phyloP scores from a whole-genome alignment of 2,888 invertebrate species.

The Bellardia pandia region DNA sequence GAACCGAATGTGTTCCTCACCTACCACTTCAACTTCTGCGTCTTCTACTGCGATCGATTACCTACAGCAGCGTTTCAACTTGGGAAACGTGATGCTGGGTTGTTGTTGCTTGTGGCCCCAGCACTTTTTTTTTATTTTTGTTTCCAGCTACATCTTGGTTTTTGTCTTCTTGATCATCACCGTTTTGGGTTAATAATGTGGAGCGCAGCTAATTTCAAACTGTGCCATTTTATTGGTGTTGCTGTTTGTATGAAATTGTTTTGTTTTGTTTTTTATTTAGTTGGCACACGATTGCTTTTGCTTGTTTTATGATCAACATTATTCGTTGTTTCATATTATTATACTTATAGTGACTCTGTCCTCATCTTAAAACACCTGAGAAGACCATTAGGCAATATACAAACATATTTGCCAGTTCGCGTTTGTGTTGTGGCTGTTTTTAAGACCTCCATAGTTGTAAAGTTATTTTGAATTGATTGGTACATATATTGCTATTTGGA shows the following conservation, averaged over 20 bases:
- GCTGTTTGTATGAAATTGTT: conserved; percentile 45
- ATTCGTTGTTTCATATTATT: conserved; percentile 37
- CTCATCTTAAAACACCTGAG: conserved; percentile 48
- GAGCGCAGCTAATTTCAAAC: conserved; percentile 78
- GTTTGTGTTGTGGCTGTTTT: conserved; percentile 23
- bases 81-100: conserved; percentile 72
- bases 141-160: not conserved
- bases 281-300: conserved; percentile 79
- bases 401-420: conserved; percentile 1
- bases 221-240: conserved; percentile 67
- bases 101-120: conserved; percentile 76
- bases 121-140: conserved; percentile 7
- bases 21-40: conserved; percentile 24
- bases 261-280: conserved; percentile 15
- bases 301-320: conserved; percentile 59
- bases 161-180: conserved; percentile 14
- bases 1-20: not conserved
- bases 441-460: conserved; percentile 58
- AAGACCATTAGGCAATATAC: conserved; percentile 38
- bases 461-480: conserved; percentile 50
- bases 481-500: conserved; percentile 2
- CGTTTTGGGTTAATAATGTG: conserved; percentile 79
- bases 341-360: conserved; percentile 26
- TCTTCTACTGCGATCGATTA: conserved; percentile 65
- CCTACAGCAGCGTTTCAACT: conserved; percentile 75